phyloP scores from a whole-genome alignment of 2,888 invertebrate genomes.

The Cephus sareptanus region DNA sequence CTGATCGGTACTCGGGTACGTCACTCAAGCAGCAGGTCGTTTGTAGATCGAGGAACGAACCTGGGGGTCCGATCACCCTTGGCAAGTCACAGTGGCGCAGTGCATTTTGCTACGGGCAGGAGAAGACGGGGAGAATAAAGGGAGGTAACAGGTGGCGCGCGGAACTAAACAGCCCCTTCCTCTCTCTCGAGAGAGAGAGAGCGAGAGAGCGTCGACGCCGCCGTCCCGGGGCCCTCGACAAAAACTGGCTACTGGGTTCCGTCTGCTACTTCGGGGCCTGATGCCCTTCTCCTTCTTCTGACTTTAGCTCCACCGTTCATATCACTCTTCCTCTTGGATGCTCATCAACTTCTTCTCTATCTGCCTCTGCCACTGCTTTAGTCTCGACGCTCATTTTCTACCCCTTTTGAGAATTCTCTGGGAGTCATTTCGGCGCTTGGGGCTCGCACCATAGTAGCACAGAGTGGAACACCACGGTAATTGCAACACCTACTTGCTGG shows the following conservation, averaged over 20 bases:
- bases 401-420: not conserved
- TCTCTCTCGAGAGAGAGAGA: not conserved
- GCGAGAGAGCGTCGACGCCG: constrained; percentile 14
- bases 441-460: not conserved
- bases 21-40: constrained; percentile 11
- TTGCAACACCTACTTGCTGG: not conserved
- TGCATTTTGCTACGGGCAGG: not conserved
- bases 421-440: not conserved
- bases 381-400: not conserved
- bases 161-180: constrained; percentile 56
- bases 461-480: not conserved
- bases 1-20: not conserved
- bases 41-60: constrained; percentile 23
- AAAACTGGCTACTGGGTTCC: constrained; percentile 55
- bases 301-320: not conserved
- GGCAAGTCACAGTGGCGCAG: constrained; percentile 21
- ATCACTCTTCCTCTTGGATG: not conserved
- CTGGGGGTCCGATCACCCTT: constrained; percentile 38
- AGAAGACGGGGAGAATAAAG: constrained; percentile 26
- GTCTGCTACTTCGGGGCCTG: constrained; percentile 35
- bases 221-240: constrained; percentile 36
- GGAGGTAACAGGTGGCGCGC: constrained; percentile 58
- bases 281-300: constrained; percentile 5
- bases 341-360: constrained; percentile 5
- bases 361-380: not conserved